A percentile compares a stretch with the other conserved stretches of the same genome.
phyloP scores from a whole-genome alignment of 2,888 invertebrate genomes.

The Gymnoscelis rufifasciata region DNA sequence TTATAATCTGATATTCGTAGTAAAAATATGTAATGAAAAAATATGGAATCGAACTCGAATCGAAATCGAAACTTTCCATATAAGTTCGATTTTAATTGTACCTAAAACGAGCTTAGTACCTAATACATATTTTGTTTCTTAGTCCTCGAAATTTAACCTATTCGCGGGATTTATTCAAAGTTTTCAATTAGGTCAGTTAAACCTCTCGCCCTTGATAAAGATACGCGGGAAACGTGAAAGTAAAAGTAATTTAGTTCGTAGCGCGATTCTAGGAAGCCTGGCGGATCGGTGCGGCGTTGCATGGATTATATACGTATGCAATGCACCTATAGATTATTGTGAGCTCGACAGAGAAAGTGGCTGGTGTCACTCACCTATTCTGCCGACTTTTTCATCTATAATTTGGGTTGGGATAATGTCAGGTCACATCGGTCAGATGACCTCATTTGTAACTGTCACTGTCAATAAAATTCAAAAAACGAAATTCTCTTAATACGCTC shows the following conservation, averaged over 20 bases:
- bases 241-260: constrained; percentile 18
- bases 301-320: constrained; percentile 7
- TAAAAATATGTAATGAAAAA: too few species aligned
- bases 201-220: constrained; percentile 13
- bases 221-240: constrained; percentile 16
- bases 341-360: constrained; percentile 15
- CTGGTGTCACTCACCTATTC: neutral
- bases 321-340: constrained; percentile 3
- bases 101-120: too few species aligned
- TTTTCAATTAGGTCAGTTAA: constrained; percentile 11
- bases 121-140: too few species aligned
- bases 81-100: too few species aligned
- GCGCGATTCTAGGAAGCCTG: constrained; percentile 14
- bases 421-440: too few species aligned
- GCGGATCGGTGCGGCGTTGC: constrained; percentile 6
- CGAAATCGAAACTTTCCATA: too few species aligned
- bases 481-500: neutral
- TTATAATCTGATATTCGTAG: too few species aligned
- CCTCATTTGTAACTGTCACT: neutral
- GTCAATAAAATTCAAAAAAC: too few species aligned
- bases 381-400: neutral
- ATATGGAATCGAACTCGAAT: too few species aligned
- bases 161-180: too few species aligned
- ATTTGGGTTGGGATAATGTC: neutral
- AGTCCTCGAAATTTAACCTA: too few species aligned